Base-by-base conservation (phyloP, 2,797 vertebrate genomes). In the Anas acuta region DNA sequence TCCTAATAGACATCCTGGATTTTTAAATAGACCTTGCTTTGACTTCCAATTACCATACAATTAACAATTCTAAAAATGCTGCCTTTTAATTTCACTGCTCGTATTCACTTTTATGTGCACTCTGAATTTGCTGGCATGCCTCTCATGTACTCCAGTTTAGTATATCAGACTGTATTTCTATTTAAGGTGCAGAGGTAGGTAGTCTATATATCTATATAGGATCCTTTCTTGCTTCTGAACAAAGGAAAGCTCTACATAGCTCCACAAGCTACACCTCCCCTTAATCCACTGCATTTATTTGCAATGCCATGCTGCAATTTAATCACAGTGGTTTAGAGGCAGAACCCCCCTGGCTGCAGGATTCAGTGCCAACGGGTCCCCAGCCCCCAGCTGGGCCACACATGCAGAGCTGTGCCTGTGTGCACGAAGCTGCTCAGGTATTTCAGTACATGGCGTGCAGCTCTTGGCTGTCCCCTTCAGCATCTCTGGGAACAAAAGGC, bases 1-100 rank as follows among this genome's bases (percentile, higher is more conserved):
- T 96, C 95, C 91, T 97, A 93, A 95, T 96, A 96, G 95, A 73
- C 91, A 93, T 95, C 90, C 76, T 97, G 93, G 95, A 96, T 97
- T 97, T 97, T 97, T 96, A 95, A 97, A 97, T 61, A 97, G 96
- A 91, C 86, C 93, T 94, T 95, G 90, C 93, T 97, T 97, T 97
- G 96, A 94, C 95, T 97, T 95, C 93, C 89, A 97, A 97, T 97
- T 98, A 97, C 74, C 92, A 95, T 93, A 90, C 77, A 97, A 97
- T 97, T 97, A 98, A 96, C 92, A 94, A 94, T 95, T 95, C 87
- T 89, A 90, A 75, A 94, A 97, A 94, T 81, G 77, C 70, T 96
- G 88, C 58, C 86, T 95, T 97, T 95, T 96, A 96, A 95, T 97
- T 97, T 93, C 62, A 67, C 80, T 90, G 92, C 81, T 96, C 80